Evolutionary conservation across 2,113 vertebrate genomes (phyloP).

Genomic region (Bufo bufo): DNA sequence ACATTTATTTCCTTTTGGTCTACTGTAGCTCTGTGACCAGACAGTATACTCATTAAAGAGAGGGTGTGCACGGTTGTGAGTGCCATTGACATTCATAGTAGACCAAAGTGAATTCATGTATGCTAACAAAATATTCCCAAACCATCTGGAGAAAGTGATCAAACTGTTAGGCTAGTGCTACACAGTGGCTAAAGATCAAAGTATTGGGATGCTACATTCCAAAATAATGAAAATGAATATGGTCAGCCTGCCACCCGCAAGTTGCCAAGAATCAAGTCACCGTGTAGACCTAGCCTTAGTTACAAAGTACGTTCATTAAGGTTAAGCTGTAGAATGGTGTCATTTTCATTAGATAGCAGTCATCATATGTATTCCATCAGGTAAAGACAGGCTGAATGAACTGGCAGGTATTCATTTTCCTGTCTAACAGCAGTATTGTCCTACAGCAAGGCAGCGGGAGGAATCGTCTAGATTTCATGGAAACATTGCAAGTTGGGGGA

Average conservation of each 20-base stretch:
- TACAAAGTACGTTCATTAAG: too few species aligned
- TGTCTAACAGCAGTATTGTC: background rate
- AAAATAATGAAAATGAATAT: too few species aligned
- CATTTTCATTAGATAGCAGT: background rate
- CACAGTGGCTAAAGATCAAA: too few species aligned
- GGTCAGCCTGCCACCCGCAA: too few species aligned
- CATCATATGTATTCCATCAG: background rate
- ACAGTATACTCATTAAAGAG: background rate
- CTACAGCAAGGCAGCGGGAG: background rate
- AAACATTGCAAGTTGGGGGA: conserved; percentile 72
- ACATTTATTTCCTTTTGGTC: too few species aligned
- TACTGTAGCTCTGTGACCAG: conserved; percentile 5
- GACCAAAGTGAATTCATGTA: background rate
- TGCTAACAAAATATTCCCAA: too few species aligned
- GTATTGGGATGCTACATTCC: too few species aligned
- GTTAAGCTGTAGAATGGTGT: background rate
- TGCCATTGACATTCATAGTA: background rate
- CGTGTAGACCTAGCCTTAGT: too few species aligned
- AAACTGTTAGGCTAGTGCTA: too few species aligned
- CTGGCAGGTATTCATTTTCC: background rate
- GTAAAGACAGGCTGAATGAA: background rate
- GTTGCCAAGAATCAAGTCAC: too few species aligned
- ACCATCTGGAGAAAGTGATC: background rate
- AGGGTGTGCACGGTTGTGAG: background rate
- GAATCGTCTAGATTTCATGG: conserved; percentile 59